Conservation (phyloP, 2,888 invertebrate species). For the Antitype chi region DNA sequence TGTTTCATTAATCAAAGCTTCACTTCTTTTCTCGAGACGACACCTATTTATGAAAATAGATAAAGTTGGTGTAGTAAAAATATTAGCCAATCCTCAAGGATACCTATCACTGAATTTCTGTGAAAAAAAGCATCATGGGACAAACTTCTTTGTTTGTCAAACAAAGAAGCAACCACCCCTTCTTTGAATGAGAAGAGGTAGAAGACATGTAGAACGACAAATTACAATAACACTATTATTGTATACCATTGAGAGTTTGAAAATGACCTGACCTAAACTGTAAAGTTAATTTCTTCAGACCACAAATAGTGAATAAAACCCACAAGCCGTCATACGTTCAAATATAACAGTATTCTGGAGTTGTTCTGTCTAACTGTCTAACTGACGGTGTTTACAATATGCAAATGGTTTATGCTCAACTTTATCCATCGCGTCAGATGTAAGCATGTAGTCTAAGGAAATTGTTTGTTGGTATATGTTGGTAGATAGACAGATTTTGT, state of each 20-base stretch:
- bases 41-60: not conserved
- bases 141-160: not conserved
- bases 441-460: conserved; percentile 2
- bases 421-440: conserved; percentile 36
- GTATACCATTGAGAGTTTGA: not conserved
- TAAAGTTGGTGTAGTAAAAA: not conserved
- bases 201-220: not conserved
- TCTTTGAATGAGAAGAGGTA: not conserved
- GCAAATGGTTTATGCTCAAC: conserved; percentile 57
- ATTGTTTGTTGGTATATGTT: conserved; percentile 3
- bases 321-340: conserved; percentile 22
- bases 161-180: not conserved
- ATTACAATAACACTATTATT: not conserved
- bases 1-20: not conserved
- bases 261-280: not conserved
- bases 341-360: conserved; percentile 36
- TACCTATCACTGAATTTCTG: not conserved
- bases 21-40: not conserved
- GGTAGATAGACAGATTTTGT: not conserved
- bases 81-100: not conserved
- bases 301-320: conserved; percentile 23
- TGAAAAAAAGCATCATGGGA: not conserved
- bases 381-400: conserved; percentile 58
- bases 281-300: not conserved
- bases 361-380: conserved; percentile 43